Conservation (phyloP, 2,113 vertebrate species). For the Hemicordylus capensis region DNA sequence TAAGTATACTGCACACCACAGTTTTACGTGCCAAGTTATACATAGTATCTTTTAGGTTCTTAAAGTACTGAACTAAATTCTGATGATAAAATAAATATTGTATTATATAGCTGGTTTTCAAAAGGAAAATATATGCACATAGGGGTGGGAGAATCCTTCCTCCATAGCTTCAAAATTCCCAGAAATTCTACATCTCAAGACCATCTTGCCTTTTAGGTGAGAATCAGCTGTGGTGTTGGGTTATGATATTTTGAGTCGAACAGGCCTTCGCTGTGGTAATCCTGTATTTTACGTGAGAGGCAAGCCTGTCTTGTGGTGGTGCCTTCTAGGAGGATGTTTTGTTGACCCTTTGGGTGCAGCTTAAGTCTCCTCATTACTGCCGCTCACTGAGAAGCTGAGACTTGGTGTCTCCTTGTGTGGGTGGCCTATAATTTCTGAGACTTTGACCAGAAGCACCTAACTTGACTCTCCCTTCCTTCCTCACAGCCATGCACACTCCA, state of each 20-base stretch:
- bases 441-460: constrained; percentile 13
- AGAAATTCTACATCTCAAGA: too few relatives aligned
- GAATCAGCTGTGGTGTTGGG: not conserved
- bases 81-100: too few relatives aligned
- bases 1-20: too few relatives aligned
- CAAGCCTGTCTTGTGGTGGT: not conserved
- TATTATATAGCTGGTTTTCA: too few relatives aligned
- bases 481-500: constrained; percentile 93
- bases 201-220: not conserved
- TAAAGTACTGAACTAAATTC: too few relatives aligned
- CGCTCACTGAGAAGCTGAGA: too few relatives aligned
- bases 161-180: too few relatives aligned
- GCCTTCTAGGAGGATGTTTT: not conserved
- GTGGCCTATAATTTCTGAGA: not conserved
- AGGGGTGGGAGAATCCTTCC: too few relatives aligned
- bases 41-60: too few relatives aligned
- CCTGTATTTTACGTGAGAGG: not conserved
- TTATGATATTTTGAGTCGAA: too few relatives aligned
- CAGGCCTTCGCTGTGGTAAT: not conserved
- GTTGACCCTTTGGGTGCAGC: not conserved
- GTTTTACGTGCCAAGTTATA: too few relatives aligned
- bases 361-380: not conserved
- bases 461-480: constrained; percentile 5
- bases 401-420: not conserved
- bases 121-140: too few relatives aligned